Evolutionary conservation across 2,888 invertebrate species (phyloP).

Genomic region (Acleris literana): DNA sequence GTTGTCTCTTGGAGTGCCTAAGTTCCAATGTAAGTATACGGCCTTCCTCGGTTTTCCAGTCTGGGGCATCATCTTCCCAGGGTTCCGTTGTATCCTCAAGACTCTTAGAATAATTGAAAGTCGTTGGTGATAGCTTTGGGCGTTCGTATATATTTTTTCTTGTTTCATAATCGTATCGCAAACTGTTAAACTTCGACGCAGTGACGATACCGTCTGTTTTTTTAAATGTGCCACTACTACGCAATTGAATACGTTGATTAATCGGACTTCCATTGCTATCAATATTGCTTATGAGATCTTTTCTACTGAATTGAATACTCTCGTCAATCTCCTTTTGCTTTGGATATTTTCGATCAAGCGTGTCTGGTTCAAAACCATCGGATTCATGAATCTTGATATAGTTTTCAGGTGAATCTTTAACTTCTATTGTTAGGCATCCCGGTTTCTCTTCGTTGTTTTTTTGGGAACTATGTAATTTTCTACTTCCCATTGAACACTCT

Average conservation of each 20-base stretch:
- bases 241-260: constrained; percentile 84
- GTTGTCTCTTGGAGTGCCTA: constrained; percentile 89
- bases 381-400: constrained; percentile 90
- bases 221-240: constrained; percentile 88
- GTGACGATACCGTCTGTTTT: constrained; percentile 70
- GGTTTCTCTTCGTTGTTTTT: constrained; percentile 84
- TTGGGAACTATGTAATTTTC: constrained; percentile 83
- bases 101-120: constrained; percentile 62
- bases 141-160: constrained; percentile 76
- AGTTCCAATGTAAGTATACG: constrained; percentile 88
- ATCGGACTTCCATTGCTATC: constrained; percentile 51
- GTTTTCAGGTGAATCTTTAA: constrained; percentile 91
- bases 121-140: constrained; percentile 60
- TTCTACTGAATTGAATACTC: constrained; percentile 64
- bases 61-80: constrained; percentile 61
- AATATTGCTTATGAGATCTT: constrained; percentile 62
- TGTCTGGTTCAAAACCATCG: constrained; percentile 93
- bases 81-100: constrained; percentile 56
- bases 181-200: constrained; percentile 84
- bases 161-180: constrained; percentile 89
- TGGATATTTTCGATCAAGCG: constrained; percentile 90
- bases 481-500: constrained; percentile 83
- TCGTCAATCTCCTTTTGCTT: constrained; percentile 66
- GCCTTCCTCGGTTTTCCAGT: constrained; percentile 82
- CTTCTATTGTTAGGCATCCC: constrained; percentile 92